Percentiles rank a stretch among this genome's conserved stretches.
phyloP scores from a whole-genome alignment of 2,113 vertebrate genomes.

The Astur gentilis region DNA sequence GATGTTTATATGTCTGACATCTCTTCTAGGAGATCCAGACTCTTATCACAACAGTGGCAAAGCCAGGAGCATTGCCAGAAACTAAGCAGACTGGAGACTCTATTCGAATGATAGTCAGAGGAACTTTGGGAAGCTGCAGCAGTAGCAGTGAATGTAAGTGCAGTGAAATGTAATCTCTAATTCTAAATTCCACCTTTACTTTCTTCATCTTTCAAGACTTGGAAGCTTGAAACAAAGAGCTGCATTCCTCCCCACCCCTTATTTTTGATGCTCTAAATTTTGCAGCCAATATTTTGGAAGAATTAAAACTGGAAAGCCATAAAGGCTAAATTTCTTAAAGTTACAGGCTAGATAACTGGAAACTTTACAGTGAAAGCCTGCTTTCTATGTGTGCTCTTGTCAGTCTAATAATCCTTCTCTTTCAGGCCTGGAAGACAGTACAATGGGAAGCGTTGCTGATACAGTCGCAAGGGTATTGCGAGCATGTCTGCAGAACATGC shows the following conservation, averaged over 20 bases:
- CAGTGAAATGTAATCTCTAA: not conserved
- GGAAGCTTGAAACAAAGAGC: not conserved
- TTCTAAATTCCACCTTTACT: not conserved
- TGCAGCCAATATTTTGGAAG: not conserved
- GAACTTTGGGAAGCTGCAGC: conserved; percentile 95
- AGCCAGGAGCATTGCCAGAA: conserved; percentile 76
- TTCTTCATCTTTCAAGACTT: not conserved
- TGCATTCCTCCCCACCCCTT: not conserved
- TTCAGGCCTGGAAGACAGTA: conserved; percentile 91
- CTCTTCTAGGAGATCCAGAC: conserved; percentile 82
- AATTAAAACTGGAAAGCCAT: not conserved
- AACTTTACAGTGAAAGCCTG: not conserved
- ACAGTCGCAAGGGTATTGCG: conserved; percentile 88
- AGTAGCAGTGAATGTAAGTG: conserved; percentile 96
- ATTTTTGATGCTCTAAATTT: not conserved
- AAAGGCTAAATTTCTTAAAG: not conserved
- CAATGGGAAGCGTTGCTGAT: conserved; percentile 90
- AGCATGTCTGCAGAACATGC: conserved; percentile 93
- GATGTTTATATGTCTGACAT: conserved; percentile 25
- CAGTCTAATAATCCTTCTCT: not conserved
- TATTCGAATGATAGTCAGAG: conserved; percentile 95
- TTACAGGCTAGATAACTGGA: not conserved
- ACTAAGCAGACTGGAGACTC: conserved; percentile 86
- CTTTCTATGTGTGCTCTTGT: fast-evolving
- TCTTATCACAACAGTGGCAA: conserved; percentile 71